A percentile compares a stretch with the other conserved stretches of the same genome.
phyloP scores from a whole-genome alignment of 2,888 invertebrate species.

The Trichogramma evanescens region DNA sequence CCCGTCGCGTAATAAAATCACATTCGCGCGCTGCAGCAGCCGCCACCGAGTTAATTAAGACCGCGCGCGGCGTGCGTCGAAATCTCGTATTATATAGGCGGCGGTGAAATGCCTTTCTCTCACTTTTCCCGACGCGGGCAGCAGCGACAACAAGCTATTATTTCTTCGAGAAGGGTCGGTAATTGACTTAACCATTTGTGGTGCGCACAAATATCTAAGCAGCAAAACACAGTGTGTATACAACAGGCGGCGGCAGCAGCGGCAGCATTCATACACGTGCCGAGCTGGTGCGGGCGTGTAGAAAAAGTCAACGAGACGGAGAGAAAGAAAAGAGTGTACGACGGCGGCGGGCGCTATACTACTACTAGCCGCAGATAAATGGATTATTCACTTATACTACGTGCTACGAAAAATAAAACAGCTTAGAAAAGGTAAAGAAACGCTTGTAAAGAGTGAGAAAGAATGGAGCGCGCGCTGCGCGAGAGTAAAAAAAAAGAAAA shows the following conservation, averaged over 20 bases:
- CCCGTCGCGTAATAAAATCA: background rate
- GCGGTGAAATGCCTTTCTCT: no score
- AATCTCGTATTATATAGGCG: background rate
- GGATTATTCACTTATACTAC: constrained; percentile 35
- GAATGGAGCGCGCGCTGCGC: background rate
- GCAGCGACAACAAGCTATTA: no score
- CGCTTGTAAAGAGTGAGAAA: background rate
- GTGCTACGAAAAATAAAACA: constrained; percentile 26
- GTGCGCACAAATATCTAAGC: no score
- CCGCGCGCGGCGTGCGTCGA: background rate
- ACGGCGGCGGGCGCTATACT: constrained; percentile 8
- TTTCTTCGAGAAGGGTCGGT: no score
- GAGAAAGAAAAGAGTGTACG: constrained; percentile 19
- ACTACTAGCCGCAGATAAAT: constrained; percentile 32
- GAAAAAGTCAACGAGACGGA: constrained; percentile 15
- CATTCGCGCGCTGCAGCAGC: background rate
- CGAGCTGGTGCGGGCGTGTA: background rate
- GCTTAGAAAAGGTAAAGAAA: constrained; percentile 19
- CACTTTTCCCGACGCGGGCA: no score
- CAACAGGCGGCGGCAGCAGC: no score
- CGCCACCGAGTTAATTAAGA: constrained; percentile 10
- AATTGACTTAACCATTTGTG: no score
- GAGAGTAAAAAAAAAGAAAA: background rate
- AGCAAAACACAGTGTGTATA: no score
- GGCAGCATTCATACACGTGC: background rate